phyloP scores from a whole-genome alignment of 2,797 vertebrate genomes.

The Molossus molossus region DNA sequence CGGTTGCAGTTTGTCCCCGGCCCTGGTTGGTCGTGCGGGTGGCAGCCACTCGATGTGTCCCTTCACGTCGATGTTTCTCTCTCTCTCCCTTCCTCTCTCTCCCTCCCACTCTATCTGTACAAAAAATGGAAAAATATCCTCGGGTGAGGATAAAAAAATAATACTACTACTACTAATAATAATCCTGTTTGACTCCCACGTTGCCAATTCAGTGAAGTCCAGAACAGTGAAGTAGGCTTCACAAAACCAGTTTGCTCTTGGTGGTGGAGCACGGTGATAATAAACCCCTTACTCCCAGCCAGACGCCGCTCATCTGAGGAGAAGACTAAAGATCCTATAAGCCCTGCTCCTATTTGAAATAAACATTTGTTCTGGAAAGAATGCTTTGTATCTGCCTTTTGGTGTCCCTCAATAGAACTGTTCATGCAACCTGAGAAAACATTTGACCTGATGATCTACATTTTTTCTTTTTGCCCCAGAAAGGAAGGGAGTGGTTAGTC shows the following conservation, averaged over 20 bases:
- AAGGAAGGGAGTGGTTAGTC: conserved; percentile 70
- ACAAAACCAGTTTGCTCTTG: not conserved
- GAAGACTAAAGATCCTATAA: not conserved
- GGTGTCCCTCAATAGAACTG: conserved; percentile 27
- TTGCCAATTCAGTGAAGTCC: not conserved
- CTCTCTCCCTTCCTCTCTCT: no score
- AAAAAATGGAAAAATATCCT: no score
- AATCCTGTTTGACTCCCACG: not conserved
- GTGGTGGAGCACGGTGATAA: not conserved
- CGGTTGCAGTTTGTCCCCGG: no score
- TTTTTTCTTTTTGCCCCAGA: conserved; percentile 67
- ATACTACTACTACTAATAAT: no score
- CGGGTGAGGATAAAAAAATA: no score
- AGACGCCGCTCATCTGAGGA: not conserved
- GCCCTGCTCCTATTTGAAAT: conserved; percentile 30
- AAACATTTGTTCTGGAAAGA: conserved; percentile 56
- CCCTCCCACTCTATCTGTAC: no score
- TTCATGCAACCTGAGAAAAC: conserved; percentile 14
- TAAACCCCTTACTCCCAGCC: not conserved
- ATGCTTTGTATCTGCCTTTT: conserved; percentile 53
- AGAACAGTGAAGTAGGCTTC: not conserved
- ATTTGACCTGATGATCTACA: conserved; percentile 58
- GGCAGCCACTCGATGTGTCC: no score
- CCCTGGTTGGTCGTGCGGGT: no score
- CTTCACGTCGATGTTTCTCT: no score